These are phyloP conservation scores for Anguilla rostrata DNA, from an alignment of 2,113 vertebrate species.

Conservation along the genomic window DNA sequence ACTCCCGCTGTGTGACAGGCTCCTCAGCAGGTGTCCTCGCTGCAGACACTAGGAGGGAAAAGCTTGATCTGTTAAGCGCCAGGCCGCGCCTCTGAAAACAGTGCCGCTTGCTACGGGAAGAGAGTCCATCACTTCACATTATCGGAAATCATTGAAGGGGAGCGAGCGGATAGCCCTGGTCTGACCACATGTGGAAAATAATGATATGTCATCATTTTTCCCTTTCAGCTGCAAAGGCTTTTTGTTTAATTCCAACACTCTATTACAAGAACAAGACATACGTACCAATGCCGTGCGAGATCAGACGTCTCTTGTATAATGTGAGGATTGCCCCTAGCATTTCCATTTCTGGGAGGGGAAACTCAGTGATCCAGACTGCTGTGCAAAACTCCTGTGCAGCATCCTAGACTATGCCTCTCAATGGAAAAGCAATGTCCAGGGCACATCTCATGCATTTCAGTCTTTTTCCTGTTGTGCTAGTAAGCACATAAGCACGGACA, in stretches of 20 bases:
- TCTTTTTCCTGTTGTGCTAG: slow-evolving; percentile 8
- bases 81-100: neutral
- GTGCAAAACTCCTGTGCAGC: neutral
- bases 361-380: neutral
- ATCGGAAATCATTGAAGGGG: neutral
- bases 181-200: neutral
- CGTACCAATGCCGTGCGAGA: neutral
- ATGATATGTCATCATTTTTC: neutral
- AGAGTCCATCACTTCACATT: slow-evolving; percentile 1
- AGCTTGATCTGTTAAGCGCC: neutral
- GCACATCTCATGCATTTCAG: neutral
- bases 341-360: neutral
- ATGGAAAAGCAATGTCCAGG: neutral
- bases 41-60: neutral
- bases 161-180: neutral
- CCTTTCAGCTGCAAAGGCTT: neutral
- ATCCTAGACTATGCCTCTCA: neutral
- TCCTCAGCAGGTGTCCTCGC: neutral
- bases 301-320: neutral
- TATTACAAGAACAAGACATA: neutral
- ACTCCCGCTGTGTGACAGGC: neutral
- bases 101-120: neutral
- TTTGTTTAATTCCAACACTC: neutral
- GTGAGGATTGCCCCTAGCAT: neutral
- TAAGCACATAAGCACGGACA: slow-evolving; percentile 18